phyloP scores from a whole-genome alignment of 1,140 invertebrate species.

The Drosophila bocki region DNA sequence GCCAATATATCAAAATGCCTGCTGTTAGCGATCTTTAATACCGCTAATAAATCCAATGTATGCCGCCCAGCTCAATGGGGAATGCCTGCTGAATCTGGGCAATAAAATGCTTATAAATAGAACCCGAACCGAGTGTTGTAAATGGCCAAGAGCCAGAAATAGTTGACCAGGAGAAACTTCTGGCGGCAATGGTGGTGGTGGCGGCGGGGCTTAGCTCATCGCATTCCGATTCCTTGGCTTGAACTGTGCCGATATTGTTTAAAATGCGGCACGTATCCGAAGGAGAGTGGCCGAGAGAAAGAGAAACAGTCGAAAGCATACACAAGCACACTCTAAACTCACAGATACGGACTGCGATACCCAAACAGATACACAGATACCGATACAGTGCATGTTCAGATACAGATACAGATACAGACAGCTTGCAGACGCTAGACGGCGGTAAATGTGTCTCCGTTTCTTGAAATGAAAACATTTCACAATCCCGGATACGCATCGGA shows the following conservation, averaged over 20 bases:
- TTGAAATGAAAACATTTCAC: slow-evolving; percentile 82
- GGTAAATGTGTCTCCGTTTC: slow-evolving; percentile 71
- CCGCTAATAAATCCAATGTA: slow-evolving; percentile 37
- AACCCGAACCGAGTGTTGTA: slow-evolving; percentile 26
- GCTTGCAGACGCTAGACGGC: slow-evolving; percentile 65
- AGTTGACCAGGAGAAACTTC: slow-evolving; percentile 60
- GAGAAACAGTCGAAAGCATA: slow-evolving; percentile 31
- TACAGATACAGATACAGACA: slow-evolving; percentile 53
- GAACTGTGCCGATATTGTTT: slow-evolving; percentile 64
- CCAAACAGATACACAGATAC: slow-evolving; percentile 13
- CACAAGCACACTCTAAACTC: neutral
- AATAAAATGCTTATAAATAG: slow-evolving; percentile 71
- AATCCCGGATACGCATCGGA: slow-evolving; percentile 82
- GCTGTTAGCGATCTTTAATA: slow-evolving; percentile 24
- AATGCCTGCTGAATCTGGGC: slow-evolving; percentile 28
- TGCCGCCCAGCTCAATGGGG: slow-evolving; percentile 15
- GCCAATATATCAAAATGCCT: slow-evolving; percentile 18
- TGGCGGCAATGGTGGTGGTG: neutral
- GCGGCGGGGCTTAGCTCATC: slow-evolving; percentile 37
- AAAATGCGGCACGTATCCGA: slow-evolving; percentile 74
- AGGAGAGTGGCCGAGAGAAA: slow-evolving; percentile 69
- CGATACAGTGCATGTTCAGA: slow-evolving; percentile 14
- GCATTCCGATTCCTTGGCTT: slow-evolving; percentile 51
- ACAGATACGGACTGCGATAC: slow-evolving; percentile 12
- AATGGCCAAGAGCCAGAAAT: slow-evolving; percentile 50